Evolutionary conservation across 2,888 invertebrate genomes (phyloP).

Genomic region (Drosophila anomalata): DNA sequence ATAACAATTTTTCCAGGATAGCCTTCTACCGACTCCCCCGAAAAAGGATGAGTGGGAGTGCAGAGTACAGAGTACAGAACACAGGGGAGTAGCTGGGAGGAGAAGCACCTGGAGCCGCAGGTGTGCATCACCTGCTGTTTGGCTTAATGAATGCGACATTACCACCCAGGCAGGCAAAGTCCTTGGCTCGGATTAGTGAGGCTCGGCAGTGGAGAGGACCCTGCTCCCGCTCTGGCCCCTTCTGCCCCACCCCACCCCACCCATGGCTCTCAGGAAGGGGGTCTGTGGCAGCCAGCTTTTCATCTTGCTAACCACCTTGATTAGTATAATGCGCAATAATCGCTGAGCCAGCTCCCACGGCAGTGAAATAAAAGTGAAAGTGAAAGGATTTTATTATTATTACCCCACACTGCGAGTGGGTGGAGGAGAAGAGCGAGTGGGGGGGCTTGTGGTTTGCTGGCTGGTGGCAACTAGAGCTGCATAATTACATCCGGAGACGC

Average conservation of each 20-base stretch:
- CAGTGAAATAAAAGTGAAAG: constrained; percentile 30
- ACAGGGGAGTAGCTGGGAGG: neutral
- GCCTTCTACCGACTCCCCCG: neutral
- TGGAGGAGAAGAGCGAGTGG: too few species aligned
- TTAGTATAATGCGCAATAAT: constrained; percentile 54
- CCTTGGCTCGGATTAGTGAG: constrained; percentile 40
- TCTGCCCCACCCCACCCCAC: neutral
- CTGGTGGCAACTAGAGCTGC: constrained; percentile 29
- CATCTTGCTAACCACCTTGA: constrained; percentile 44
- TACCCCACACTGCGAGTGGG: constrained; percentile 6
- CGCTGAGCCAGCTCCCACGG: constrained; percentile 41
- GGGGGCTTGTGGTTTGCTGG: constrained; percentile 8
- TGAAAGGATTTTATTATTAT: constrained; percentile 67
- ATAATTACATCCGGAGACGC: constrained; percentile 43
- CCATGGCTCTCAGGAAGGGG: neutral
- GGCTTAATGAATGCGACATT: constrained; percentile 74
- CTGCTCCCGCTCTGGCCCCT: neutral
- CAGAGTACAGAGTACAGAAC: neutral
- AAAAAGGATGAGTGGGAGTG: neutral
- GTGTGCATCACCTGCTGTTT: constrained; percentile 75
- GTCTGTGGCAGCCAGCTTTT: constrained; percentile 7
- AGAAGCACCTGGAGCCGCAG: constrained; percentile 46
- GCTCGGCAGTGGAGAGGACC: constrained; percentile 6
- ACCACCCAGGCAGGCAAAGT: constrained; percentile 17
- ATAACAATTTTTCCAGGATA: constrained; percentile 63